Conservation (phyloP, 2,797 vertebrate species). For the Hylomyscus alleni region DNA sequence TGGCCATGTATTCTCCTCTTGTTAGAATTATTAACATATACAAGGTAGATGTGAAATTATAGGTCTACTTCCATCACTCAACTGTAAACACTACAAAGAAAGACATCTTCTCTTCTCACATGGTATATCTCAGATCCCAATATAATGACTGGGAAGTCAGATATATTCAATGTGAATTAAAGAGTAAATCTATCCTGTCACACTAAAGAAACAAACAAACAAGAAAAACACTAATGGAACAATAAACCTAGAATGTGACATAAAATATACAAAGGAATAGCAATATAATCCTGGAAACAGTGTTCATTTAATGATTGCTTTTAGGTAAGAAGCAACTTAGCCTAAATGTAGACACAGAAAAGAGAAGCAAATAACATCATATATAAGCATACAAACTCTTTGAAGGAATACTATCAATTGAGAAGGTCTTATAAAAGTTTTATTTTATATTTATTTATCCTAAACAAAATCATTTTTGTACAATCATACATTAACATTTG, state of each 20-base stretch:
- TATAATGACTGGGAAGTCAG: not conserved
- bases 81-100: not conserved
- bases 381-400: not conserved
- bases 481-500: not conserved
- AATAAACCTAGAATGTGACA: not conserved
- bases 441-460: not conserved
- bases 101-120: not conserved
- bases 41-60: not conserved
- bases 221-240: not conserved
- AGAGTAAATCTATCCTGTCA: not conserved
- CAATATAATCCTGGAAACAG: not conserved
- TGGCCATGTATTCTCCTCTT: not conserved
- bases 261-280: not conserved
- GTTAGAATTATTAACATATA: not conserved
- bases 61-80: not conserved
- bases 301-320: not conserved
- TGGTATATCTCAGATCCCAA: not conserved
- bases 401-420: not conserved
- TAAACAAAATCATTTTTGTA: not conserved
- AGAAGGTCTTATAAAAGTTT: not conserved
- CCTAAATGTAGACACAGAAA: constrained; percentile 1
- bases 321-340: not conserved
- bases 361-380: not conserved
- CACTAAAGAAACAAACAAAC: not conserved
- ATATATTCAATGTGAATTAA: not conserved